Conservation (phyloP, 1,140 invertebrate genomes). For the Melipona quadrifasciata region DNA sequence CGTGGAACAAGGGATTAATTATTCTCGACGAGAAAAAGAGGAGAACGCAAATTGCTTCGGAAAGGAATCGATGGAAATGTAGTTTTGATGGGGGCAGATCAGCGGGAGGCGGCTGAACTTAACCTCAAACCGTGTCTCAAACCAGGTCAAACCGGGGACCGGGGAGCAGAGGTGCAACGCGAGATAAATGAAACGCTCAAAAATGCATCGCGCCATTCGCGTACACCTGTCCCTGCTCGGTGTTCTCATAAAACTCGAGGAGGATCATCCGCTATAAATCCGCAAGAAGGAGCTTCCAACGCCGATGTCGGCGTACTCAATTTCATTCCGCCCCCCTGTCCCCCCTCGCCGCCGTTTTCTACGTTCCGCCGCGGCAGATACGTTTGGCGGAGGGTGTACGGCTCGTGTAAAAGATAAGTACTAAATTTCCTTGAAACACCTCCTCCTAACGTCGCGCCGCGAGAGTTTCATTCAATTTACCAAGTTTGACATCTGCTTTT, state of each 20-base stretch:
- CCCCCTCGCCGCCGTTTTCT: not conserved
- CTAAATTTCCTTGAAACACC: constrained; percentile 51
- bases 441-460: constrained; percentile 1
- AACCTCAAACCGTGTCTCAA: not conserved
- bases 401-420: constrained; percentile 46
- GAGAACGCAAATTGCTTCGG: not conserved
- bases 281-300: constrained; percentile 35
- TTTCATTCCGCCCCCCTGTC: constrained; percentile 43
- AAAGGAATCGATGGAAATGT: not conserved
- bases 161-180: not conserved
- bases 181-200: constrained; percentile 56
- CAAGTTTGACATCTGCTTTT: constrained; percentile 51
- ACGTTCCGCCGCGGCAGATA: constrained; percentile 9
- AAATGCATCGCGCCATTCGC: constrained; percentile 53
- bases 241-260: constrained; percentile 52
- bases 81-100: not conserved
- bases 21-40: not conserved
- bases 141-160: not conserved
- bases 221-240: constrained; percentile 36
- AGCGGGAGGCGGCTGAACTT: not conserved
- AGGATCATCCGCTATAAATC: constrained; percentile 57
- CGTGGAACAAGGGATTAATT: not conserved
- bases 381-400: constrained; percentile 26
- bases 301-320: constrained; percentile 52
- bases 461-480: constrained; percentile 56